phyloP scores from a whole-genome alignment of 2,797 vertebrate species.

The Anguilla anguilla region DNA sequence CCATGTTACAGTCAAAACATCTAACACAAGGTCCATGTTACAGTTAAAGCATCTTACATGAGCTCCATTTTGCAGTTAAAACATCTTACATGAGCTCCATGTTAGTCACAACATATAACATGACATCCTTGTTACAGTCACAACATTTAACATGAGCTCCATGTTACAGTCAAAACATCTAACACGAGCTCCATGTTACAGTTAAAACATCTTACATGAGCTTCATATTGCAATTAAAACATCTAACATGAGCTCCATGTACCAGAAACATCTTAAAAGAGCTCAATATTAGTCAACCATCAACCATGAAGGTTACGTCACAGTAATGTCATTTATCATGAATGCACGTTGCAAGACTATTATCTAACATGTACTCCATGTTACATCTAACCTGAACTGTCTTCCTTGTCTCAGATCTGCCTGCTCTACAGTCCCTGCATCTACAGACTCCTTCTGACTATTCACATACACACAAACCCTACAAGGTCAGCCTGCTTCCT shows the following conservation, averaged over 20 bases:
- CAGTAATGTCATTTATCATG: not conserved
- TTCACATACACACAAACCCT: constrained; percentile 59
- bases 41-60: not conserved
- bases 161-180: no score
- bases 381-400: not conserved
- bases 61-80: not conserved
- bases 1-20: no score
- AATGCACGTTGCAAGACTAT: not conserved
- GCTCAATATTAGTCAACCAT: not conserved
- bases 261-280: not conserved
- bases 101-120: not conserved
- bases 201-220: not conserved
- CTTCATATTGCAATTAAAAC: not conserved
- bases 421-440: constrained; percentile 26
- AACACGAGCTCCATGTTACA: not conserved
- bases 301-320: not conserved
- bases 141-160: no score
- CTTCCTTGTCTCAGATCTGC: constrained; percentile 32
- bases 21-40: no score
- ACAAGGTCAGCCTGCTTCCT: constrained; percentile 45
- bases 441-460: constrained; percentile 17
- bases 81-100: not conserved
- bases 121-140: not conserved
- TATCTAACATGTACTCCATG: constrained; percentile 27
- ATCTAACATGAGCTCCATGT: constrained; percentile 10